These are phyloP conservation scores for Lithosia quadra DNA, from an alignment of 2,888 invertebrate species.

Conservation along the genomic window DNA sequence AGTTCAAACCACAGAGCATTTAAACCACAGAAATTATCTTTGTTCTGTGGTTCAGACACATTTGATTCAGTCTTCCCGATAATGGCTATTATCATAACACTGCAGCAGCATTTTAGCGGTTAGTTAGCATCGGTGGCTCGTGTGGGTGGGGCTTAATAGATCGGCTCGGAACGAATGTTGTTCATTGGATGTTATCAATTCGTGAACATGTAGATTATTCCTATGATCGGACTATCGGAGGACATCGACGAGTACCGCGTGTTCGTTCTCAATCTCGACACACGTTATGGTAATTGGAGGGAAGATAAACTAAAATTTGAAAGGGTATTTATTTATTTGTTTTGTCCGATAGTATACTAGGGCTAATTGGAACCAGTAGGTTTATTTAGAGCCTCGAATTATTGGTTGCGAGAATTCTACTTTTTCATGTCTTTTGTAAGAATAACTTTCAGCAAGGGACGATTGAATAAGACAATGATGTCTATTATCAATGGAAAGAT, in stretches of 20 bases:
- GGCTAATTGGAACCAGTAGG: background rate
- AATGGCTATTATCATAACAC: conserved; percentile 5
- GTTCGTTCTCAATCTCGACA: conserved; percentile 37
- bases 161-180: conserved; percentile 76
- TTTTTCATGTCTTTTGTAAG: no score
- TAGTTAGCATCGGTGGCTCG: conserved; percentile 64
- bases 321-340: conserved; percentile 16
- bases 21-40: no score
- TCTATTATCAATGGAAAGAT: background rate
- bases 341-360: background rate
- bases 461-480: background rate
- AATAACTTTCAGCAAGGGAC: background rate
- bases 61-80: no score
- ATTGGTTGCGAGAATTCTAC: no score
- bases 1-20: no score
- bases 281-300: conserved; percentile 31
- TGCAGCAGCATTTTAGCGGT: conserved; percentile 66
- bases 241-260: conserved; percentile 47
- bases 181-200: conserved; percentile 82
- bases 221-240: conserved; percentile 63
- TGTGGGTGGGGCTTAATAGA: conserved; percentile 82
- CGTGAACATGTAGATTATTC: conserved; percentile 74
- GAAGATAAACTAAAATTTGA: conserved; percentile 23
- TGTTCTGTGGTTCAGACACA: no score
- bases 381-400: background rate